phyloP scores from a whole-genome alignment of 2,797 vertebrate genomes.

The Loris lydekkerianus region DNA sequence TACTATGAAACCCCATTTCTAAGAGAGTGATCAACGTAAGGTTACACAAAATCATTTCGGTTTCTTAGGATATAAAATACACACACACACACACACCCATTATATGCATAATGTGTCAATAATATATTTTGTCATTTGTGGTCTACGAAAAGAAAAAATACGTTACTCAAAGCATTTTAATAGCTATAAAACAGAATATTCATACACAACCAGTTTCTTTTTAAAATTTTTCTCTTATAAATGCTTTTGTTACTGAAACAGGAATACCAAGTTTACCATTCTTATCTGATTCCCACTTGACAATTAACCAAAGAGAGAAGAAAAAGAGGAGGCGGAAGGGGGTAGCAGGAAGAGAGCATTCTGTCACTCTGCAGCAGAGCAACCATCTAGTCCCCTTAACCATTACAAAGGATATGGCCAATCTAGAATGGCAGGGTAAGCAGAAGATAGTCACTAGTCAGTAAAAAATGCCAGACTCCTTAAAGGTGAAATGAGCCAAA shows the following conservation, averaged over 20 bases:
- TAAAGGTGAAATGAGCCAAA: constrained; percentile 23
- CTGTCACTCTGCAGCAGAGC: background rate
- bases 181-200: background rate
- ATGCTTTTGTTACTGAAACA: constrained; percentile 35
- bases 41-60: background rate
- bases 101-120: background rate
- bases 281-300: background rate
- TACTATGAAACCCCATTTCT: background rate
- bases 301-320: background rate
- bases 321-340: background rate
- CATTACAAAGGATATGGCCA: background rate
- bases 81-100: background rate
- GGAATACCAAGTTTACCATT: constrained; percentile 7
- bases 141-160: background rate
- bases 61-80: background rate
- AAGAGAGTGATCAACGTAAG: background rate
- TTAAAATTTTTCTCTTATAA: background rate
- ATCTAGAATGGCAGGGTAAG: background rate
- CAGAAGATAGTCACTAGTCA: constrained; percentile 19
- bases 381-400: background rate
- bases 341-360: background rate
- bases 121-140: constrained; percentile 18
- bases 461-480: constrained; percentile 28
- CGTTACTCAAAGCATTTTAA: background rate
- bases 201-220: background rate